phyloP scores from a whole-genome alignment of 2,113 vertebrate species.

The Pogona vitticeps region DNA sequence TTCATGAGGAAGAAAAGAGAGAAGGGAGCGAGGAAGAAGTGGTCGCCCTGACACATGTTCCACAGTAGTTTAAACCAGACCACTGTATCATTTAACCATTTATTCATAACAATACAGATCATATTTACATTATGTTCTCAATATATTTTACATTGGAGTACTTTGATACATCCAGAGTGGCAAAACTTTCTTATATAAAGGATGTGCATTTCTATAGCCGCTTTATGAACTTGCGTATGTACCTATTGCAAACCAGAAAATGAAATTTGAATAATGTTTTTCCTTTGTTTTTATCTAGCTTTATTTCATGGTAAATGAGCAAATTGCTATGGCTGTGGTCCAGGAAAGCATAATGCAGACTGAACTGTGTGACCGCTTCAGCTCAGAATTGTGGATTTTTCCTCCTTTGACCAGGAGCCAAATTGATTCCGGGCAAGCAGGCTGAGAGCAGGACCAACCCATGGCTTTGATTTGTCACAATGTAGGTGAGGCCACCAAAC shows the following conservation, averaged over 20 bases:
- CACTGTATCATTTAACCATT: no score
- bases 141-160: neutral
- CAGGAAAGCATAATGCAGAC: constrained; percentile 38
- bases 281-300: constrained; percentile 10
- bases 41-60: no score
- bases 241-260: neutral
- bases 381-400: neutral
- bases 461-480: no score
- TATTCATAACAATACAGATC: no score
- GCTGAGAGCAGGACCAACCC: no score
- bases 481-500: no score
- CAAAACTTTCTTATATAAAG: neutral
- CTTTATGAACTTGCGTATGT: neutral
- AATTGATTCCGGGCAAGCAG: no score
- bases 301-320: constrained; percentile 15
- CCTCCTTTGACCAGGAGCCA: no score
- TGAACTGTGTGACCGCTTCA: constrained; percentile 65
- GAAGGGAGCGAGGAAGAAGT: neutral
- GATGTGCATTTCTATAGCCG: neutral
- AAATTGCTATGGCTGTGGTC: constrained; percentile 11
- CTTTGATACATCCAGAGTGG: neutral
- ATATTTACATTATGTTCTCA: neutral
- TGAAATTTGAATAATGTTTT: neutral
- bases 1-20: neutral
- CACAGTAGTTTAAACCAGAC: no score